phyloP scores from a whole-genome alignment of 1,140 invertebrate species.

The Bombus huntii region DNA sequence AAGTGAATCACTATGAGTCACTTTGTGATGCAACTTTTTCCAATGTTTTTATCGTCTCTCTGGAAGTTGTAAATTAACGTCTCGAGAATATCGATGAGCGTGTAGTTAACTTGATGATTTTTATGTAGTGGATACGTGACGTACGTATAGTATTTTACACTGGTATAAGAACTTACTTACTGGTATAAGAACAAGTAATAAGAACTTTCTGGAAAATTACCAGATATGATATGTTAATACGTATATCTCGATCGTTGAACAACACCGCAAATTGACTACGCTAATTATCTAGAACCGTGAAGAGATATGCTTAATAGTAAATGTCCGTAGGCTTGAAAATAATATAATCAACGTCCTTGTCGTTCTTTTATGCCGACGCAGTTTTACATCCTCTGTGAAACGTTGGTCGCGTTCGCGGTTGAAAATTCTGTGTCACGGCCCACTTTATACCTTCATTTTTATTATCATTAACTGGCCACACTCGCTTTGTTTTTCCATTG shows the following conservation, averaged over 20 bases:
- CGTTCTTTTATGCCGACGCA: slow-evolving; percentile 29
- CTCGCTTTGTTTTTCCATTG: slow-evolving; percentile 12
- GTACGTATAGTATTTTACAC: too few species aligned
- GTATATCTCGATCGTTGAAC: not conserved
- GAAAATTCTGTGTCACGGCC: slow-evolving; percentile 35
- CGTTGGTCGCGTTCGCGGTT: not conserved
- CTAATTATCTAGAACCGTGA: slow-evolving; percentile 23
- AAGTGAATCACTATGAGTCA: not conserved
- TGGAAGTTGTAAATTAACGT: not conserved
- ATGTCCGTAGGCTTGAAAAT: slow-evolving; percentile 36
- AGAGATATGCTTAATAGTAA: not conserved
- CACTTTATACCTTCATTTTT: slow-evolving; percentile 27
- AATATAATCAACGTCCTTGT: slow-evolving; percentile 40
- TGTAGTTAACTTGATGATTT: not conserved
- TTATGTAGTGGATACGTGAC: too few species aligned
- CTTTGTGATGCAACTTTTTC: not conserved
- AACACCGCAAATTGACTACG: not conserved
- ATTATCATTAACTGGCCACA: not conserved
- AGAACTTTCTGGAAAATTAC: not conserved
- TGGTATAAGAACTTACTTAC: not conserved
- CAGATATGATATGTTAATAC: not conserved
- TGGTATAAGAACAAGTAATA: not conserved
- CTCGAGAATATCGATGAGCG: not conserved
- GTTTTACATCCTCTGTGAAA: slow-evolving; percentile 28
- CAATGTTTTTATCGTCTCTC: not conserved